Base-by-base conservation (phyloP, 2,797 vertebrate species). In the Enteromius argenteus region DNA sequence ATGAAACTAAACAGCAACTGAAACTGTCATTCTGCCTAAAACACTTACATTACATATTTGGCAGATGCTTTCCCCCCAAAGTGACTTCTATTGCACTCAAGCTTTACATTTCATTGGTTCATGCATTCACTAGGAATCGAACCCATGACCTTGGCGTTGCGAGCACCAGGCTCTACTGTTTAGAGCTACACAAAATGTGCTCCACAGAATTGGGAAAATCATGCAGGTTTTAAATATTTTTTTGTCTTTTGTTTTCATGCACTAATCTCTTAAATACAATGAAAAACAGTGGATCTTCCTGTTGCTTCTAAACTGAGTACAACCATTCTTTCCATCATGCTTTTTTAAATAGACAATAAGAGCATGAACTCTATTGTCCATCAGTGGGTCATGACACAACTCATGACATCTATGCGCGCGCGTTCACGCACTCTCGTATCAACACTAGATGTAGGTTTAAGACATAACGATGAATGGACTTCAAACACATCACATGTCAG, bases 331-430 rank as follows among this genome's bases (percentile, higher is more conserved):
- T 49, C 14, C 4, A 37, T 27, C 3, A 21, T 62, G 69, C 27
- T 82, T 74, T 82, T 21, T 39, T 51, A 27, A 82, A 37, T 14
- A 32, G 39, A 64, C 21, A 81, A 74, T 46, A 23, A 64, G 19
- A 13, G 5, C 35, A 37, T 46, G 30, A 30, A 72, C 19, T 15
- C 11, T 15, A 37, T 64, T 64, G 42, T 44, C 10, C 35, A 21
- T 30, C 10, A 37, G 27, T 42, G 23, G 76, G 76, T 79, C 58
- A 62, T n/a, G 37, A 32, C 79, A 64, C 14, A 49, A 15, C 53
- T 13, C 80, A 81, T 73, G 42, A 27, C 30, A 37, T 39, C 11
- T 56, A 15, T 58, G 53, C 21, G 21, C 53, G 53, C 21, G 21
- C 30, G 2, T 15, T 15, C 35, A 3, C 66, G 27, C 68, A 44